phyloP scores from a whole-genome alignment of 2,888 invertebrate genomes.

The Rhodophaea formosa region DNA sequence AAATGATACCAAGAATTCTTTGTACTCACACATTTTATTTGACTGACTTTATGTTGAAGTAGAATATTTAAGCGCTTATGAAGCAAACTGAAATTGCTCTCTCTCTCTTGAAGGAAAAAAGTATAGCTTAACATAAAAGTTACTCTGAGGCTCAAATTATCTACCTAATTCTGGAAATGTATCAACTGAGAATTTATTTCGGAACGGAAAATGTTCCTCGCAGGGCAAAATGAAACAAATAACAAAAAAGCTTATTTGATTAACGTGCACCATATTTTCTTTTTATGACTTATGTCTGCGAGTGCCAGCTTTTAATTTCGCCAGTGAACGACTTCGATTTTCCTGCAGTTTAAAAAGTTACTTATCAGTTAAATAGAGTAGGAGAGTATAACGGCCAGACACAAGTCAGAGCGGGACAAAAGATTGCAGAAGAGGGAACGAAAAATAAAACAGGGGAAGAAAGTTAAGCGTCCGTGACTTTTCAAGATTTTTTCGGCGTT shows the following conservation, averaged over 20 bases:
- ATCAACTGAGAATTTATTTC: not conserved
- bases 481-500: conserved; percentile 79
- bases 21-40: too few relatives aligned
- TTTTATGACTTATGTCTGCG: conserved; percentile 76
- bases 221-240: conserved; percentile 30
- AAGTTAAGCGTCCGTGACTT: conserved; percentile 82
- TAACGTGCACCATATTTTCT: conserved; percentile 68
- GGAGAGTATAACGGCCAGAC: conserved; percentile 47
- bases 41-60: too few relatives aligned
- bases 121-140: too few relatives aligned
- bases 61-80: too few relatives aligned
- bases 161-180: too few relatives aligned
- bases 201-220: not conserved
- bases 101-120: too few relatives aligned
- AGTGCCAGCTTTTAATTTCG: conserved; percentile 77
- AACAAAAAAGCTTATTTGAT: conserved; percentile 45
- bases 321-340: conserved; percentile 74
- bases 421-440: conserved; percentile 67
- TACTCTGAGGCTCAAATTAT: too few relatives aligned
- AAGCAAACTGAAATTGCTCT: too few relatives aligned
- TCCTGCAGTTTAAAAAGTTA: conserved; percentile 78
- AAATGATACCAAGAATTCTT: too few relatives aligned
- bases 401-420: conserved; percentile 46
- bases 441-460: conserved; percentile 80
- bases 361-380: conserved; percentile 74